Percentiles rank a stretch among this genome's conserved stretches.
Evolutionary conservation across 2,113 vertebrate species (phyloP).

Genomic region (Pyrgilauda ruficollis): DNA sequence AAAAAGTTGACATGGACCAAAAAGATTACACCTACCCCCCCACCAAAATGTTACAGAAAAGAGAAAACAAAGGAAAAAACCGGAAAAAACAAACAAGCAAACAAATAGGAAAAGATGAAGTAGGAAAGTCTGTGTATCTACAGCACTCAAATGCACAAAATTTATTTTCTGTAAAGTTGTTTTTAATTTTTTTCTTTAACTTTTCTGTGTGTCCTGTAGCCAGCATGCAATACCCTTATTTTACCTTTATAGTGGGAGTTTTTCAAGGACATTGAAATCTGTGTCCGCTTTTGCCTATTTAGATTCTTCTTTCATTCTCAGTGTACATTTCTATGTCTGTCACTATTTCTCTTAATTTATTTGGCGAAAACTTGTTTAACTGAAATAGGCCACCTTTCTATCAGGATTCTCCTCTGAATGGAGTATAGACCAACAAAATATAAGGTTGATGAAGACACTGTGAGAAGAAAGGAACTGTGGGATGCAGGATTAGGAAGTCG

Average conservation of each 20-base stretch:
- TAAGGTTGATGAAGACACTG: background rate
- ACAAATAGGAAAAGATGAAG: background rate
- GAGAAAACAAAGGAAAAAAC: background rate
- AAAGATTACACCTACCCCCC: accelerated
- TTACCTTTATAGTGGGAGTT: background rate
- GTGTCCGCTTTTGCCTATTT: background rate
- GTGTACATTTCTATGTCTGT: background rate
- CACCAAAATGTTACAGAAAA: background rate
- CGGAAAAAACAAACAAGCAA: accelerated
- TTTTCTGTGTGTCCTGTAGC: background rate
- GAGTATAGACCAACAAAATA: background rate
- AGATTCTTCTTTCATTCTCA: background rate
- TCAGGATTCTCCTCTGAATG: background rate
- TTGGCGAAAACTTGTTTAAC: background rate
- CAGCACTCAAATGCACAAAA: background rate
- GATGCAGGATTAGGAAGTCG: accelerated
- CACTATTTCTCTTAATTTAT: background rate
- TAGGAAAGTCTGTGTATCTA: background rate
- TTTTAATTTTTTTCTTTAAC: background rate
- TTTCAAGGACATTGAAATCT: background rate
- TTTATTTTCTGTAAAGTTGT: background rate
- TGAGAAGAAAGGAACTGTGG: background rate
- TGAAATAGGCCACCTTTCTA: background rate
- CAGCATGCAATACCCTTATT: background rate
- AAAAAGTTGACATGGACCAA: background rate